Conservation (phyloP, 1,140 invertebrate species). For the Drosophila persimilis region DNA sequence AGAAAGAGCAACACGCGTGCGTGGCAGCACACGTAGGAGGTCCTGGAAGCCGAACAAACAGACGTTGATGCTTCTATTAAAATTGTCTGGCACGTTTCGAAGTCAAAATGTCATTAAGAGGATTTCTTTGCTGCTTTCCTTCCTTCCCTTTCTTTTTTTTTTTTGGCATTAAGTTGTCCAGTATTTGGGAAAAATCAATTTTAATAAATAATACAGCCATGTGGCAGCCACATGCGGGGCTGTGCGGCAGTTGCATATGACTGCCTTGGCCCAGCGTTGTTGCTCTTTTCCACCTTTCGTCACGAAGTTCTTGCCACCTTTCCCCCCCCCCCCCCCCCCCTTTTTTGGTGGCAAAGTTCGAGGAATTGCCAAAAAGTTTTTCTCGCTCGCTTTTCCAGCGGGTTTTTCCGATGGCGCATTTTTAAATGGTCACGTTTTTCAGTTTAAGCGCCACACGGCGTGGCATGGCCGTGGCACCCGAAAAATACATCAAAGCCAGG, state of each 20-base stretch:
- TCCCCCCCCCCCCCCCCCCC: slow-evolving; percentile 10
- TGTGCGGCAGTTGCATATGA: slow-evolving; percentile 70
- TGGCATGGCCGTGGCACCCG: slow-evolving; percentile 20
- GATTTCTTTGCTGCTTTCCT: slow-evolving; percentile 7
- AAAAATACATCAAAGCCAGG: slow-evolving; percentile 71
- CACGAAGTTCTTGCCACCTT: slow-evolving; percentile 51
- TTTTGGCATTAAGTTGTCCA: slow-evolving; percentile 69
- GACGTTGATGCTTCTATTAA: slow-evolving; percentile 42
- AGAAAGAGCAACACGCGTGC: slow-evolving; percentile 21
- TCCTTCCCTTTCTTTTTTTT: not conserved
- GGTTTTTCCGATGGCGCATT: slow-evolving; percentile 57
- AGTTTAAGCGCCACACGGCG: slow-evolving; percentile 70
- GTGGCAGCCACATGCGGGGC: not conserved
- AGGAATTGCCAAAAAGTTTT: slow-evolving; percentile 68
- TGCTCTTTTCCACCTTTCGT: slow-evolving; percentile 70
- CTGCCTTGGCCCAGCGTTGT: slow-evolving; percentile 33
- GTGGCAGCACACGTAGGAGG: slow-evolving; percentile 26
- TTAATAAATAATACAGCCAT: slow-evolving; percentile 70
- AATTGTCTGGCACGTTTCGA: slow-evolving; percentile 52
- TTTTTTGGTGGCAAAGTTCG: slow-evolving; percentile 39
- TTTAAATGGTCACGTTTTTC: slow-evolving; percentile 79
- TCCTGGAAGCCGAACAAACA: not conserved
- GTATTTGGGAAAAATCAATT: slow-evolving; percentile 70
- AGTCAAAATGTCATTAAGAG: slow-evolving; percentile 69
- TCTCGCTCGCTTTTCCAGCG: not conserved